Base-by-base conservation (phyloP, 2,113 vertebrate genomes). In the Stictonetta naevosa region DNA sequence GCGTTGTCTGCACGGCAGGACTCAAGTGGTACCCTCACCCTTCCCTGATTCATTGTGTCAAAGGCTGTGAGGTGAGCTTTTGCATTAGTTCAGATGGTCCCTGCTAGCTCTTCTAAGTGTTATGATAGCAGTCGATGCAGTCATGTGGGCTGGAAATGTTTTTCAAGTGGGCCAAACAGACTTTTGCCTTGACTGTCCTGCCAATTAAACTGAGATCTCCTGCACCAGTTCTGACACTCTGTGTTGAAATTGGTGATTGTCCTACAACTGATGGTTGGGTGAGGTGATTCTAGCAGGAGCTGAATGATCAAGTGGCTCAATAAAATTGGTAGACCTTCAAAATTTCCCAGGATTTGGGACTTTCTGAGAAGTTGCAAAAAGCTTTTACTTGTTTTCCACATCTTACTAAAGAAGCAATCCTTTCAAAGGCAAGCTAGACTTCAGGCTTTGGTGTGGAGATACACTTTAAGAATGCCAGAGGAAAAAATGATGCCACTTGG, bases 21-120 rank as follows among this genome's bases (percentile, higher is more conserved):
- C 98, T 99, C 94, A 99, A 99, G 97, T 99, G 99, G 99, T 99
- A 99, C 95, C 99, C 99, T 88, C 98, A 98, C 73, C 99, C 99
- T 72, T 98, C 99, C 82, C 93, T 98, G 83, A 99, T 99, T 82
- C 98, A 98, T 97, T 99, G 99, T 97, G 98, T 99, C 97, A 99
- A 99, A 98, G 98, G 99, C 95, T 99, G 99, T 50, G 99, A 99
- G 98, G 99, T 99, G 97, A 98, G 98, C 83, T 52, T 88, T 67
- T 6, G 1, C 3, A 1, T 48, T 63, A 33, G 34, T 76, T 82
- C 58, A 8, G n/a, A n/a, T 50, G 88, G 40, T 71, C 69, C 2
- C 0, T 10, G 55, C 58, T 83, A 58, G 22, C 21, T 50, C 38
- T 77, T 34, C 60, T 33, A 29, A 31, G 20, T 4, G 20, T 60